These are phyloP conservation scores for Rhinella marina DNA, from an alignment of 2,797 vertebrate genomes.

Conservation along the genomic window DNA sequence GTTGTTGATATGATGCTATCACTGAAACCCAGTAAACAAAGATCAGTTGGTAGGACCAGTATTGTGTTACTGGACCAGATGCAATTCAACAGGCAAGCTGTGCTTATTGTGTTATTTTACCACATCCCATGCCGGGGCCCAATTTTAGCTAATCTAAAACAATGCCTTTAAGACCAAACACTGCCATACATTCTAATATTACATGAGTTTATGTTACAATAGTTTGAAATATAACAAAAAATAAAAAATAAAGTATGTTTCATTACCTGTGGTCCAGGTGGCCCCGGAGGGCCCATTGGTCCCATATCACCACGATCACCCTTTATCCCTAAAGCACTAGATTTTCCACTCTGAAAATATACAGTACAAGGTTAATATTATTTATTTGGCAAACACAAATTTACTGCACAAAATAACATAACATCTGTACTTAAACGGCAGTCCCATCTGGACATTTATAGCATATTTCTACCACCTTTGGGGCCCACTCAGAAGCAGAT, in stretches of 20 bases:
- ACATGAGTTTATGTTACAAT: neutral
- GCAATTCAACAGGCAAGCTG: too few species aligned
- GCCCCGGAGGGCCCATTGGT: slow-evolving; percentile 79
- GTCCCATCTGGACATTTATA: too few species aligned
- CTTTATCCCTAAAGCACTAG: slow-evolving; percentile 4
- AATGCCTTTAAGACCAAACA: neutral
- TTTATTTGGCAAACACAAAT: neutral
- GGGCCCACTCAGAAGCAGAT: too few species aligned
- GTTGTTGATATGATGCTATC: too few species aligned
- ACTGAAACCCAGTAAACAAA: too few species aligned
- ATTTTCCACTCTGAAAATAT: slow-evolving; percentile 14
- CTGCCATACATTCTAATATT: neutral
- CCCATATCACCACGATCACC: slow-evolving; percentile 69
- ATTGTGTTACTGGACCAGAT: too few species aligned
- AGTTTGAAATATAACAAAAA: neutral
- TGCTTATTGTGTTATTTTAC: too few species aligned
- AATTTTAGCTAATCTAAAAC: neutral
- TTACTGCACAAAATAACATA: neutral
- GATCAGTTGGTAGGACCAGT: too few species aligned
- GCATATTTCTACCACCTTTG: too few species aligned
- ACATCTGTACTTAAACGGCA: too few species aligned
- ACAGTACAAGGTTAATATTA: neutral
- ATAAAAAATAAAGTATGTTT: neutral
- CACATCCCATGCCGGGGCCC: too few species aligned
- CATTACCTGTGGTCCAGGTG: slow-evolving; percentile 65